phyloP scores from a whole-genome alignment of 2,888 invertebrate species.

The Parasteatoda lunata region DNA sequence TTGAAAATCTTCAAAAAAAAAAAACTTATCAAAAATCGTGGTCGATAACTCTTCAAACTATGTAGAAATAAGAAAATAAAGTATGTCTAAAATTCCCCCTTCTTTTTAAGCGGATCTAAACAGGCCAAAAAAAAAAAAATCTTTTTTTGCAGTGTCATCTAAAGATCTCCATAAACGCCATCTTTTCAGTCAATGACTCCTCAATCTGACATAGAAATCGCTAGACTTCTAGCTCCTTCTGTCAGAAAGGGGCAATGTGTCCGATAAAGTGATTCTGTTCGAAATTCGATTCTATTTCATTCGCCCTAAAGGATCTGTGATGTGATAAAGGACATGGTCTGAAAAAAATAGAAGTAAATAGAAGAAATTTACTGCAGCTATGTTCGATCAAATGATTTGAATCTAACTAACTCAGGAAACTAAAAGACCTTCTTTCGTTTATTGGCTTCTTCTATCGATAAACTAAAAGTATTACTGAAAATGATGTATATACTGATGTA shows the following conservation, averaged over 20 bases:
- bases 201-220: neutral
- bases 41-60: neutral
- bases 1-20: neutral
- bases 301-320: neutral
- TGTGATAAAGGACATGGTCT: too few relatives aligned
- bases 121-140: neutral
- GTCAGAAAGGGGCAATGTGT: neutral
- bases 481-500: too few relatives aligned
- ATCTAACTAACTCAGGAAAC: too few relatives aligned
- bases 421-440: too few relatives aligned
- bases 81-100: neutral
- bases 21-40: neutral
- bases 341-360: too few relatives aligned
- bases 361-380: too few relatives aligned
- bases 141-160: neutral
- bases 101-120: neutral
- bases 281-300: neutral
- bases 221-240: neutral
- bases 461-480: too few relatives aligned
- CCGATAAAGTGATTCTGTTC: neutral
- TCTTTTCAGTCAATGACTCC: neutral
- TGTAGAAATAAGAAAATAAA: neutral
- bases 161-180: neutral
- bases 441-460: too few relatives aligned
- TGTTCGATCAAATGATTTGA: too few relatives aligned